Percentiles rank a stretch among this genome's conserved stretches.
phyloP scores from a whole-genome alignment of 2,888 invertebrate genomes.

The Polymixis flavicincta region DNA sequence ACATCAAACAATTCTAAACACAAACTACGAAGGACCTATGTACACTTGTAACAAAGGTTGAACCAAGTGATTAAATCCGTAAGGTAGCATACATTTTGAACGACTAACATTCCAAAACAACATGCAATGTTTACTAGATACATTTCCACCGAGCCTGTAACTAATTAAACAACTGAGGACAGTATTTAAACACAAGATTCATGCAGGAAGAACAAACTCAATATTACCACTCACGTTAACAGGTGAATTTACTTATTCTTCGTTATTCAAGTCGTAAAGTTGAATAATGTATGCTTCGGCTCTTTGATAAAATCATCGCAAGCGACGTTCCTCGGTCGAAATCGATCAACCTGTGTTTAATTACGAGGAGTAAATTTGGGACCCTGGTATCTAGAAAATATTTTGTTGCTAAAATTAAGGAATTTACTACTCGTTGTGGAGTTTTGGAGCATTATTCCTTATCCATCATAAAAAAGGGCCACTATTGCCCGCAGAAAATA shows the following conservation, averaged over 20 bases:
- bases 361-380: not conserved
- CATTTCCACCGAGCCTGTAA: constrained; percentile 38
- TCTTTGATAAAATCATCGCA: not conserved
- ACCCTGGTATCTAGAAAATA: not conserved
- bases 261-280: not conserved
- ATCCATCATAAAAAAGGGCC: not conserved
- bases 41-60: constrained; percentile 3
- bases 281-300: not conserved
- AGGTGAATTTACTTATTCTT: constrained; percentile 1
- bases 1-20: not conserved
- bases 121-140: constrained; percentile 40
- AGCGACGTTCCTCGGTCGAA: not conserved
- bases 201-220: constrained; percentile 49
- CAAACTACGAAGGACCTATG: not conserved
- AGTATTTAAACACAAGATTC: constrained; percentile 42
- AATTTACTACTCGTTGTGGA: too few species aligned
- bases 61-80: constrained; percentile 10
- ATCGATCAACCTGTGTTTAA: not conserved
- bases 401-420: too few species aligned
- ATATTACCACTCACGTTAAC: constrained; percentile 25
- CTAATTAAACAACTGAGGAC: constrained; percentile 35
- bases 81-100: constrained; percentile 16
- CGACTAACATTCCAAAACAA: constrained; percentile 15
- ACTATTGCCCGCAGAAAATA: not conserved
- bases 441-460: too few species aligned